These are phyloP conservation scores for Sapajus apella DNA, from an alignment of 2,113 vertebrate species.

Conservation along the genomic window DNA sequence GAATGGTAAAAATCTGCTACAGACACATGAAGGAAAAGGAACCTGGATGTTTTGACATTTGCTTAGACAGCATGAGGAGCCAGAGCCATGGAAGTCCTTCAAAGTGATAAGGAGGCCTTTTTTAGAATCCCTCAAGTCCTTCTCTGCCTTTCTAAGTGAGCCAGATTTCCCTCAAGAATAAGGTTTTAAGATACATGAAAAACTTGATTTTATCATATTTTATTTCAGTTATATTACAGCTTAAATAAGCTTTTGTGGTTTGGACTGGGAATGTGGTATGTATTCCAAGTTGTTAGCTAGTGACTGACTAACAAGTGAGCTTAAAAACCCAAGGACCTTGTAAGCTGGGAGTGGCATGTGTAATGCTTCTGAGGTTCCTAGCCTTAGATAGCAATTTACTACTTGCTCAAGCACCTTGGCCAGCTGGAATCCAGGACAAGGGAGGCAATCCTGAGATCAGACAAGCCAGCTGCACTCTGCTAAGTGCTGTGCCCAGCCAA, in stretches of 20 bases:
- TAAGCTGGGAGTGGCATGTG: not conserved
- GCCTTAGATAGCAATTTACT: not conserved
- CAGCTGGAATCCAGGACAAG: not conserved
- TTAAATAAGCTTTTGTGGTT: not conserved
- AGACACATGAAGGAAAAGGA: not conserved
- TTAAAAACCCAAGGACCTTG: not conserved
- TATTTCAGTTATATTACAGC: not conserved
- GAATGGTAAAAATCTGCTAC: not conserved
- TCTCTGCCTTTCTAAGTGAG: not conserved
- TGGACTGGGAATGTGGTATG: not conserved
- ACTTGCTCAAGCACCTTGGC: not conserved
- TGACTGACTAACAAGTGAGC: not conserved
- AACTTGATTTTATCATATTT: not conserved
- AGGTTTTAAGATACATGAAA: slow-evolving; percentile 29
- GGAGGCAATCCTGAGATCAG: not conserved
- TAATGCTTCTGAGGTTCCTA: not conserved
- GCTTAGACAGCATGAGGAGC: not conserved
- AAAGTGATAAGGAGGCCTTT: not conserved
- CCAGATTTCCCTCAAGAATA: not conserved
- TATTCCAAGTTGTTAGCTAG: not conserved
- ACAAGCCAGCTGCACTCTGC: not conserved
- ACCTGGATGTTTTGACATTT: not conserved
- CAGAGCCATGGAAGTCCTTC: too few relatives aligned
- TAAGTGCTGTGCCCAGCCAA: not conserved
- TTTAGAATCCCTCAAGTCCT: not conserved